Conservation (phyloP, 1,140 invertebrate genomes). For the Cydia fagiglandana region DNA sequence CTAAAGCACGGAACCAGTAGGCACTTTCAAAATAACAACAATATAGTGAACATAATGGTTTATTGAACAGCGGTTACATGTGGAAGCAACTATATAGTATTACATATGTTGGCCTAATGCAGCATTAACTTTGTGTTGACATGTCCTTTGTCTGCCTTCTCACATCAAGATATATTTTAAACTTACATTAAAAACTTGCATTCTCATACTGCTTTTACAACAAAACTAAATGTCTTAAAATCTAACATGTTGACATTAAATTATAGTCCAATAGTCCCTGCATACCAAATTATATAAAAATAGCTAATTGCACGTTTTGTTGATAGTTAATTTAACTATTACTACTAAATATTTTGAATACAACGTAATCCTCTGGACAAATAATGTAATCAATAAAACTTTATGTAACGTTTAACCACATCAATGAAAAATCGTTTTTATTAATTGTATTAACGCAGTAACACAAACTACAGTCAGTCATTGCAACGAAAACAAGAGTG, state of each 20-base stretch:
- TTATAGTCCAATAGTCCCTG: slow-evolving; percentile 1
- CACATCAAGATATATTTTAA: background rate
- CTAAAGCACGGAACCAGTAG: background rate
- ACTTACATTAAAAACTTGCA: background rate
- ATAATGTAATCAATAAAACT: background rate
- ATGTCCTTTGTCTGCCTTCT: too few relatives aligned
- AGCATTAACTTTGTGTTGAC: too few relatives aligned
- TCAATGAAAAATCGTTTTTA: background rate
- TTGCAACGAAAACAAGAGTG: too few relatives aligned
- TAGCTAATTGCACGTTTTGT: background rate
- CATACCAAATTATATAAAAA: background rate
- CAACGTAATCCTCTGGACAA: background rate
- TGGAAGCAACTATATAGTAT: slow-evolving; percentile 1
- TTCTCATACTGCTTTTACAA: background rate
- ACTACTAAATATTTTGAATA: too few relatives aligned
- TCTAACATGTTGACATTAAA: background rate
- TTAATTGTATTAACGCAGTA: too few relatives aligned
- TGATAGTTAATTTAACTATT: background rate
- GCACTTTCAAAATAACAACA: slow-evolving; percentile 9
- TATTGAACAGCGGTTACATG: slow-evolving; percentile 12
- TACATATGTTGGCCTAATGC: background rate
- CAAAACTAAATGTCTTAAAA: background rate
- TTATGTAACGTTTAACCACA: background rate
- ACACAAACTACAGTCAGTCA: too few relatives aligned
- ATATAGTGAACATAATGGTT: slow-evolving; percentile 14